Percentiles rank a stretch among this genome's conserved stretches.
phyloP scores from a whole-genome alignment of 2,797 vertebrate species.

The Cacajao melanocephalus region DNA sequence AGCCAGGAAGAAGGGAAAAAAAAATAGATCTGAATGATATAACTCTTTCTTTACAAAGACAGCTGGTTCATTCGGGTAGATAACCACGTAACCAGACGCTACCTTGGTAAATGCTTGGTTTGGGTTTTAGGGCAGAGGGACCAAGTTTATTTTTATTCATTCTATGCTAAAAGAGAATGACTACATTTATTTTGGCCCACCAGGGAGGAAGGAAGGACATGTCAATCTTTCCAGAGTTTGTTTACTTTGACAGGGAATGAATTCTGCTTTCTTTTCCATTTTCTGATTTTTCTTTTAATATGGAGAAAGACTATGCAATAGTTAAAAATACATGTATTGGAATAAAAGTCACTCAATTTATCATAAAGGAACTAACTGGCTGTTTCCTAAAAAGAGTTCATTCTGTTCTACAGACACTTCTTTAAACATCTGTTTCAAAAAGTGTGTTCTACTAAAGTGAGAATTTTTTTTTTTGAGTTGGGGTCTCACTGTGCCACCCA shows the following conservation, averaged over 20 bases:
- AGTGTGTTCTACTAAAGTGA: background rate
- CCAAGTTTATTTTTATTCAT: slow-evolving; percentile 45
- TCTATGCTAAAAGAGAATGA: slow-evolving; percentile 29
- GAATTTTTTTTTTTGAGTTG: background rate
- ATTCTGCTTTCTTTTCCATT: slow-evolving; percentile 28
- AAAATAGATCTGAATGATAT: background rate
- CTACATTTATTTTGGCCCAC: slow-evolving; percentile 36
- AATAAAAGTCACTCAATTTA: background rate
- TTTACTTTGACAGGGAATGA: slow-evolving; percentile 47
- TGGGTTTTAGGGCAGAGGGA: background rate
- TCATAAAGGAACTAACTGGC: background rate
- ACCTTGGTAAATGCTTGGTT: slow-evolving; percentile 53
- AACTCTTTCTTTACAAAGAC: slow-evolving; percentile 26
- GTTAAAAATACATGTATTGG: slow-evolving; percentile 35
- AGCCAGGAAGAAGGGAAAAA: slow-evolving; percentile 2
- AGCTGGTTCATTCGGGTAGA: background rate
- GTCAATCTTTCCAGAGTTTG: slow-evolving; percentile 34
- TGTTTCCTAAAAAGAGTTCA: background rate
- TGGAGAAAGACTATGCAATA: background rate
- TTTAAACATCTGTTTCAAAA: slow-evolving; percentile 53
- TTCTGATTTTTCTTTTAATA: slow-evolving; percentile 38
- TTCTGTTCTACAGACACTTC: background rate
- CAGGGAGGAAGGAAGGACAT: slow-evolving; percentile 41
- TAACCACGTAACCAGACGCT: background rate
- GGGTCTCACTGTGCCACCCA: background rate